These are phyloP conservation scores for Ricordea florida DNA, from an alignment of 92 coral and sea anemone species.

Conservation along the genomic window DNA sequence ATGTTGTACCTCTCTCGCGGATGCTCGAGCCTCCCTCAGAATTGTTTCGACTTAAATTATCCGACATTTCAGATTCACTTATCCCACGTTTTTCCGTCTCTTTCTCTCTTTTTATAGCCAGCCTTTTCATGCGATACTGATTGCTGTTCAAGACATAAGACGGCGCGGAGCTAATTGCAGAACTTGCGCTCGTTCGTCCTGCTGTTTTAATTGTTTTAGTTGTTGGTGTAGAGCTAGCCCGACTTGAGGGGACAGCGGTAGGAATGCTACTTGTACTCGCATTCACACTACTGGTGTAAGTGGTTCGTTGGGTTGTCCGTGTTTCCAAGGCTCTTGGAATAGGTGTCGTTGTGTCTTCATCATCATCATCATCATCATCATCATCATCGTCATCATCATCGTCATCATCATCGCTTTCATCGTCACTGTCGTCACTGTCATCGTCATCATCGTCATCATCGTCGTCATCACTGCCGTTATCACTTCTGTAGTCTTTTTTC, in stretches of 20 bases:
- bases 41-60: background rate
- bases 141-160: conserved; percentile 37
- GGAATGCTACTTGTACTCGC: conserved; percentile 54
- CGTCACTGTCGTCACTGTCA: conserved; percentile 7
- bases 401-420: conserved; percentile 1
- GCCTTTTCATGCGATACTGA: conserved; percentile 42
- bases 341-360: background rate
- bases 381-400: conserved; percentile 43
- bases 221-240: background rate
- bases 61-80: conserved; percentile 20
- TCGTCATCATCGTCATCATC: background rate
- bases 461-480: background rate
- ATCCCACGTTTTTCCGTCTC: conserved; percentile 7
- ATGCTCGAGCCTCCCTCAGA: conserved; percentile 4
- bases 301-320: conserved; percentile 8
- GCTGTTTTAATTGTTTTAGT: conserved; percentile 1
- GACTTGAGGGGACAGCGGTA: conserved; percentile 26
- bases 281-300: conserved; percentile 33
- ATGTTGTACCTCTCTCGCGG: conserved; percentile 47
- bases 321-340: background rate
- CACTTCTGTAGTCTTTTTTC: no score
- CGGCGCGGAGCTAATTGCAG: conserved; percentile 35
- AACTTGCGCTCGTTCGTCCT: conserved; percentile 6
- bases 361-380: conserved; percentile 17
- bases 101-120: conserved; percentile 19